Base-by-base conservation (phyloP, 2,797 vertebrate genomes). In the Pantherophis alleghaniensis region DNA sequence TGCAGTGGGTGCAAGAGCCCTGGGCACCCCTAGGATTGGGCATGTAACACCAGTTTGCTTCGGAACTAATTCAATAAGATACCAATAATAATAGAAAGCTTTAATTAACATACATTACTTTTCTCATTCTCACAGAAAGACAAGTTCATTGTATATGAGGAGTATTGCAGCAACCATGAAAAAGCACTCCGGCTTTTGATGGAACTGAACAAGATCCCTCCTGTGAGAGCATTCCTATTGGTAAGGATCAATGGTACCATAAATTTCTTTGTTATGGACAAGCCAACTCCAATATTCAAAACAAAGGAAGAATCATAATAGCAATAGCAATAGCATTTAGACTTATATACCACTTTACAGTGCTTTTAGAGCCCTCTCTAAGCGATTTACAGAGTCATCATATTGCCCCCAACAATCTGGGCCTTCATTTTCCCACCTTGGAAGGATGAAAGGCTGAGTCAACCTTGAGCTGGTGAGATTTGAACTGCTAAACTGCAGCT, bases 141-240 rank as follows among this genome's bases (percentile, higher is more conserved):
- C 93, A 98, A 98, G 92, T 99, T 99, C 97, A 99, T 98, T 0
- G 99, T 99, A 16, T 99, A 99, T 0, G 98, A 99, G 83, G 99
- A 99, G 93, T 99, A 99, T 96, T 99, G 99, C 97, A 99, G 99
- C 96, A 99, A 99, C 97, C 99, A 99, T 0, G 99, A 99, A 98
- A 99, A 99, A 97, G 99, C 99, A 91, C 97, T 99, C 96, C 97
- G 99, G 91, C 98, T 99, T 93, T 98, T 99, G 91, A 98, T 99
- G 98, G 99, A 99, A 95, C 98, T 99, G 69, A 99, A 99, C 98
- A 99, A 99, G 98, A 98, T 99, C 96, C 98, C 99, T 6, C 94
- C 98, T 55, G 98, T 99, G 95, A 98, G 99, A 74, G 98, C 99
- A 96, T 99, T 99, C 97, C 97, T 99, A 3, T 95, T 99, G 99